Evolutionary conservation across 2,113 vertebrate genomes (phyloP).

Genomic region (Triplophysa rosa): DNA sequence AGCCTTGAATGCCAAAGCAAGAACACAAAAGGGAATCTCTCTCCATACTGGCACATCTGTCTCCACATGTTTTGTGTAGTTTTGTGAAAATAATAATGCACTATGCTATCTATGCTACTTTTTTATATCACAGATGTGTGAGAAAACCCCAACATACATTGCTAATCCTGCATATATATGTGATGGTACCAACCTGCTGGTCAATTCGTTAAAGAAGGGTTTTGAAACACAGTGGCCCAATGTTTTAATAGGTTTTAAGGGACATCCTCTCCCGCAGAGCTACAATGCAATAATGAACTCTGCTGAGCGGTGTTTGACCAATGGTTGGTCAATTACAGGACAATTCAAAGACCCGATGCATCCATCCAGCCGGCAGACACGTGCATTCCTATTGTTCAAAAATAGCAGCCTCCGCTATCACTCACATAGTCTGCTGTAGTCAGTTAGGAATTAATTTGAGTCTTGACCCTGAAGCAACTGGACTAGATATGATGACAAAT

Average conservation of each 20-base stretch:
- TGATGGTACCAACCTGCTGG: not conserved
- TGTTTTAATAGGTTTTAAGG: constrained; percentile 25
- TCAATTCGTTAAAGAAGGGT: not conserved
- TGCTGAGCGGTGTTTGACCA: constrained; percentile 39
- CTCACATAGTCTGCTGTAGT: constrained; percentile 58
- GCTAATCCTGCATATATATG: not conserved
- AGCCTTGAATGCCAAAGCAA: constrained; percentile 4
- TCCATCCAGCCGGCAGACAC: constrained; percentile 51
- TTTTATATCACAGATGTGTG: no score
- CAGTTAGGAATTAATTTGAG: constrained; percentile 67
- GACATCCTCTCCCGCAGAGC: not conserved
- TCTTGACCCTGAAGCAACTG: constrained; percentile 71
- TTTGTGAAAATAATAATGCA: not conserved
- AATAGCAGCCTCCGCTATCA: constrained; percentile 61
- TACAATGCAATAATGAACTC: constrained; percentile 35
- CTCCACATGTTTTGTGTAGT: not conserved
- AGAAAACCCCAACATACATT: not conserved
- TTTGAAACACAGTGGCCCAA: not conserved
- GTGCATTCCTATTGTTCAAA: constrained; percentile 66
- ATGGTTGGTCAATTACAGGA: constrained; percentile 52
- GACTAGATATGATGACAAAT: constrained; percentile 71
- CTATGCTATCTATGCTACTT: not conserved
- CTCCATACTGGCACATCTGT: not conserved
- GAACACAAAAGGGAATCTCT: not conserved
- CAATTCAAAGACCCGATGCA: constrained; percentile 53